Conservation (phyloP, 2,888 invertebrate species). For the Ryuthela nishihirai region DNA sequence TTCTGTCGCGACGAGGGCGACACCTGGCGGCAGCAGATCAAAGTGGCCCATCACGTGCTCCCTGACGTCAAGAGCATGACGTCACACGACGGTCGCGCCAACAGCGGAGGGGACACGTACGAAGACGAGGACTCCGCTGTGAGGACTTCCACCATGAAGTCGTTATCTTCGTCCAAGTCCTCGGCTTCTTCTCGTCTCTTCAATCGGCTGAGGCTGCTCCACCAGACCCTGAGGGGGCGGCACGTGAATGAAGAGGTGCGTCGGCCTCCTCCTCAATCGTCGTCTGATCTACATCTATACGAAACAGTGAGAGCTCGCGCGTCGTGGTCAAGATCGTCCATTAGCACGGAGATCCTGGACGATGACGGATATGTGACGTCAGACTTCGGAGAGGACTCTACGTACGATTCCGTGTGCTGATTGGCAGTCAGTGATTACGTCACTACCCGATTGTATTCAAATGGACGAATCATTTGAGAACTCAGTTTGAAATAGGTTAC, state of each 20-base stretch:
- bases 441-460: neutral
- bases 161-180: conserved; percentile 30
- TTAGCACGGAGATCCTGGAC: conserved; percentile 30
- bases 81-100: conserved; percentile 9
- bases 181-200: conserved; percentile 31
- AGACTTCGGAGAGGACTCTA: conserved; percentile 30
- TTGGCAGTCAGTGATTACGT: neutral
- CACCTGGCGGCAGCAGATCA: conserved; percentile 51
- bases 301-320: conserved; percentile 23
- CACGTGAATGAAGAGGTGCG: too few relatives aligned
- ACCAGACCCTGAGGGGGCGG: conserved; percentile 26
- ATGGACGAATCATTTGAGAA: neutral
- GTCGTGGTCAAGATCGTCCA: conserved; percentile 26
- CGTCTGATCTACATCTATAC: conserved; percentile 26
- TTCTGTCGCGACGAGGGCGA: conserved; percentile 58
- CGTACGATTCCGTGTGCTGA: conserved; percentile 35
- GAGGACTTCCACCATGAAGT: conserved; percentile 31
- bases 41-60: conserved; percentile 43
- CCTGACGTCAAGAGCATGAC: conserved; percentile 10
- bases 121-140: conserved; percentile 34
- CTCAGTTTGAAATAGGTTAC: neutral
- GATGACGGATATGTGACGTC: conserved; percentile 36
- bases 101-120: conserved; percentile 25
- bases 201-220: conserved; percentile 23
- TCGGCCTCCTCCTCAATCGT: too few relatives aligned